A percentile compares a stretch with the other conserved stretches of the same genome.
Conservation (phyloP, 2,113 vertebrate species). For the Toxotes chatareus region DNA sequence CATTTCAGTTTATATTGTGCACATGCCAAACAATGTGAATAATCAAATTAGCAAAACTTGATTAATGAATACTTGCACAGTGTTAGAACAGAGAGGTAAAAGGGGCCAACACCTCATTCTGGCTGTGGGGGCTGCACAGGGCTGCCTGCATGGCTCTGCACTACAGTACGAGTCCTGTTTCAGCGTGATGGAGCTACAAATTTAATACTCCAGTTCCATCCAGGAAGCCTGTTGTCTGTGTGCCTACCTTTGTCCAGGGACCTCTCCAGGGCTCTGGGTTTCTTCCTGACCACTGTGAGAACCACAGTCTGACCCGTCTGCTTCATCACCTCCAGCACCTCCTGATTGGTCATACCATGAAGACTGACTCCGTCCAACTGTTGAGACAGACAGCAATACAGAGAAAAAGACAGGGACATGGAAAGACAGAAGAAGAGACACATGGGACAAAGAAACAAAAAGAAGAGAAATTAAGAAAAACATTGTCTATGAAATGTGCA, state of each 20-base stretch:
- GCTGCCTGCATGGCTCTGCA: too few relatives aligned
- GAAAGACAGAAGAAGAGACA: not conserved
- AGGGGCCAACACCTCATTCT: too few relatives aligned
- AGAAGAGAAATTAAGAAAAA: not conserved
- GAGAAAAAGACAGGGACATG: not conserved
- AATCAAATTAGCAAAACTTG: too few relatives aligned
- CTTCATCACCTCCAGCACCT: conserved; percentile 92
- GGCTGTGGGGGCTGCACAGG: too few relatives aligned
- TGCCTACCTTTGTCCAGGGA: conserved; percentile 82
- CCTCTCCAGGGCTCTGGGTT: conserved; percentile 71
- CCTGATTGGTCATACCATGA: conserved; percentile 91
- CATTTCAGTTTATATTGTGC: too few relatives aligned
- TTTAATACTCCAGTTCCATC: too few relatives aligned
- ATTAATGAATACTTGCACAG: too few relatives aligned
- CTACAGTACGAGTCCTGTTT: too few relatives aligned
- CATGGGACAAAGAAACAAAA: not conserved
- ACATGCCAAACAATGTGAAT: too few relatives aligned
- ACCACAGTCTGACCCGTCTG: conserved; percentile 87
- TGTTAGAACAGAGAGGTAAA: too few relatives aligned
- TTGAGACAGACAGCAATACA: not conserved
- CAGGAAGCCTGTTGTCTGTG: not conserved
- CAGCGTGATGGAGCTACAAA: not conserved
- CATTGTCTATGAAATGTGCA: too few relatives aligned
- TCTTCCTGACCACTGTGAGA: conserved; percentile 89
- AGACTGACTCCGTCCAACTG: conserved; percentile 93